Evolutionary conservation across 1,140 invertebrate genomes (phyloP).

Genomic region (Pogonus chalceus): DNA sequence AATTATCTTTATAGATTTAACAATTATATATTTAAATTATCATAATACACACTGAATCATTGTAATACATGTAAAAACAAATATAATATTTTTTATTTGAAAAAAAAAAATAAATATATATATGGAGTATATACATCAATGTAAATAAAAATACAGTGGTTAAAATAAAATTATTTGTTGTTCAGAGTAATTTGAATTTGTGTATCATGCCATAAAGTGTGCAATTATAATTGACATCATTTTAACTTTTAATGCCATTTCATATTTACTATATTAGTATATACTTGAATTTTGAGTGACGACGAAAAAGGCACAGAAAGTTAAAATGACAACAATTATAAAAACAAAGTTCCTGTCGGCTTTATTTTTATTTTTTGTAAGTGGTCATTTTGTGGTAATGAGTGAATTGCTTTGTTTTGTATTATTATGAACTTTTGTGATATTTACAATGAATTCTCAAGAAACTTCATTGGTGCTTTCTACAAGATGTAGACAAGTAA

Average conservation of each 20-base stretch:
- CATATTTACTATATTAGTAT: no score
- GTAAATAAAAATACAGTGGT: conserved; percentile 1
- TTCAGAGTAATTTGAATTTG: no score
- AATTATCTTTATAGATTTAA: not conserved
- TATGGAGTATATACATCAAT: not conserved
- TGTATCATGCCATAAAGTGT: no score
- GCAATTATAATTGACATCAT: no score
- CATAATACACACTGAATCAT: not conserved
- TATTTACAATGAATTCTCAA: conserved; percentile 2
- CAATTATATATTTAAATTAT: not conserved
- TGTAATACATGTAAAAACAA: not conserved
- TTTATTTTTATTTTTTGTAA: not conserved
- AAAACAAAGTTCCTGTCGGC: not conserved
- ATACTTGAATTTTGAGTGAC: no score
- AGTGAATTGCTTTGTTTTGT: not conserved
- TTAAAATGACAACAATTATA: no score
- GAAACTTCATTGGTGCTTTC: conserved; percentile 7
- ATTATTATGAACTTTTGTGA: not conserved
- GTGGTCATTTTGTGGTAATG: conserved; percentile 1
- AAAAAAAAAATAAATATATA: conserved; percentile 1
- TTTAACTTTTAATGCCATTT: no score
- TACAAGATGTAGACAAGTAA: conserved; percentile 7
- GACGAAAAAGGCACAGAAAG: no score
- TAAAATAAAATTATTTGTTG: not conserved
- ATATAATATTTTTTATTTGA: not conserved